Conservation (phyloP, 2,113 vertebrate genomes). For the Chlorocebus sabaeus region DNA sequence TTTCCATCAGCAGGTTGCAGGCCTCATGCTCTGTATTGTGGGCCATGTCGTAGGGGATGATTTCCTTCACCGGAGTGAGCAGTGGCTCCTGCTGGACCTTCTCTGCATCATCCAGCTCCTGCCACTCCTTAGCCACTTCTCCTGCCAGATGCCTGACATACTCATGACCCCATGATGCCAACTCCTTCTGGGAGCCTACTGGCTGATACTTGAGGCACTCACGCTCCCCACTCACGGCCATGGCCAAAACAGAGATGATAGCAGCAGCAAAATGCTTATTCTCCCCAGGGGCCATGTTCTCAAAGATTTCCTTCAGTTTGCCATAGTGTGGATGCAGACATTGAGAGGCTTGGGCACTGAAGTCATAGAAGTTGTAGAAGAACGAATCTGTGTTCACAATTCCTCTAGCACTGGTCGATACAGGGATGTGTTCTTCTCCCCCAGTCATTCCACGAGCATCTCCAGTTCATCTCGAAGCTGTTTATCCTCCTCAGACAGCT, state of each 20-base stretch:
- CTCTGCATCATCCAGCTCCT: constrained; percentile 96
- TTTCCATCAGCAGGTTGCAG: constrained; percentile 98
- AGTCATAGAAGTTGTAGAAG: constrained; percentile 98
- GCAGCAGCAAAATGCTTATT: constrained; percentile 98
- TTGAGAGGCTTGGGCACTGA: constrained; percentile 97
- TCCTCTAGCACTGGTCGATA: constrained; percentile 94
- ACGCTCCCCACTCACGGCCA: constrained; percentile 97
- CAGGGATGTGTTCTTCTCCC: constrained; percentile 89
- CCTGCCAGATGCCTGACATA: constrained; percentile 96
- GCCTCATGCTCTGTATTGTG: constrained; percentile 98
- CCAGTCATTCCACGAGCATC: constrained; percentile 95
- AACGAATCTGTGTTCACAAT: constrained; percentile 93
- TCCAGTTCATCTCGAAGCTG: constrained; percentile 97
- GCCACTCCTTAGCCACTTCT: constrained; percentile 98
- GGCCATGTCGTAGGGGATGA: constrained; percentile 98
- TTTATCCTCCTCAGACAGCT: constrained; percentile 96
- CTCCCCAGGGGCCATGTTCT: constrained; percentile 91
- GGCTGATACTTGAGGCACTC: constrained; percentile 97
- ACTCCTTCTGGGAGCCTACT: constrained; percentile 95
- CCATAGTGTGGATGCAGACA: constrained; percentile 95
- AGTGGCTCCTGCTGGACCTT: constrained; percentile 93
- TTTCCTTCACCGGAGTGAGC: constrained; percentile 95
- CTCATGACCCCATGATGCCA: constrained; percentile 98
- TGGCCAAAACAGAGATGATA: constrained; percentile 96
- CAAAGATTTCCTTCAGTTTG: constrained; percentile 96